Base-by-base conservation (phyloP, 1,140 invertebrate genomes). In the Zaprionus africanus region DNA sequence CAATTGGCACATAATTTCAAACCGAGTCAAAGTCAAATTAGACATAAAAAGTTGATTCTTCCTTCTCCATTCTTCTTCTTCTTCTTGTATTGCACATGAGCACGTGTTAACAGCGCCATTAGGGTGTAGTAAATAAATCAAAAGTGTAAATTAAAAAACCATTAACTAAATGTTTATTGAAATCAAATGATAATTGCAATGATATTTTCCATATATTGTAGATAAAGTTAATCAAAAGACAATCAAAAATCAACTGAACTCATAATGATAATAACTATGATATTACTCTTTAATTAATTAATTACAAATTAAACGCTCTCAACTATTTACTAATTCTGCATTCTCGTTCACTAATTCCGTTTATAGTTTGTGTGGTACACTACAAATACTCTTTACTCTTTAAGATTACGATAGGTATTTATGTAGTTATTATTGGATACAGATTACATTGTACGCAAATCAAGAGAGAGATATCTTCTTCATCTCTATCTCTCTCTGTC, bases 111-210 rank as follows among this genome's bases (percentile, higher is more conserved):
- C 61, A 65, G 51, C 67, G 31, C 6, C 7, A 13, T 19, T 49
- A 12, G 53, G 41, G 17, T 51, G 22, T 49, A 49, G 26, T 13
- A 46, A 65, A 36, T n/a, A 41, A 61, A 77, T 46, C 24, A 41
- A 46, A 57, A 31, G 31, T 71, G 7, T n/a, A 72, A 66, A 65
- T 46, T 57, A 53, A 26, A 26, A 63, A 86, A 87, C 72, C 79
- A 83, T 87, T 86, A 79, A 78, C 82, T 85, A 85, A 85, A 78
- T 71, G 68, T 83, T 86, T 85, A 85, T 85, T 85, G 64, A 86
- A 82, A 86, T 85, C 61, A 79, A 82, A 41, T 66, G 22, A 67
- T 73, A 78, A 62, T 73, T 59, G 71, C 63, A 73, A 62, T 61
- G 24, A 64, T 64, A 61, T 56, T 72, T 61, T 49, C 13, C 36